Evolutionary conservation across 2,888 invertebrate genomes (phyloP).

Genomic region (Oscheius sp.): DNA sequence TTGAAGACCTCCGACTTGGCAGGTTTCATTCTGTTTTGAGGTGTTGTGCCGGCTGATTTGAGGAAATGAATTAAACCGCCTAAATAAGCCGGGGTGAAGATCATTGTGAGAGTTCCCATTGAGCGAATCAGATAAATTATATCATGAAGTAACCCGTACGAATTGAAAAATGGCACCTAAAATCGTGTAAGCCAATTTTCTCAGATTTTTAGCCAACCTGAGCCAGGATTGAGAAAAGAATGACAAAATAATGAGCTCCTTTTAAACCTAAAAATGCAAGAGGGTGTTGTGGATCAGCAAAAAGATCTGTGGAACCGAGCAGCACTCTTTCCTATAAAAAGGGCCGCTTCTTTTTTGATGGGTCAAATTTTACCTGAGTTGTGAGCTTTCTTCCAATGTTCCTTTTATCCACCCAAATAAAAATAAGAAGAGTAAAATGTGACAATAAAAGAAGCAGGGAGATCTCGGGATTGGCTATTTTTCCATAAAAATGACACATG

Average conservation of each 20-base stretch:
- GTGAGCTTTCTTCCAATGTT: neutral
- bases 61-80: constrained; percentile 36
- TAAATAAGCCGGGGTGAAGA: constrained; percentile 28
- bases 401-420: neutral
- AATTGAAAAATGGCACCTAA: constrained; percentile 23
- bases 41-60: constrained; percentile 30
- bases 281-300: constrained; percentile 5
- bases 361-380: neutral
- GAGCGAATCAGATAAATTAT: constrained; percentile 23
- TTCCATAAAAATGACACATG: constrained; percentile 3
- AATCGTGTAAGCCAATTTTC: neutral
- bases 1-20: constrained; percentile 22
- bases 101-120: constrained; percentile 17
- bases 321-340: constrained; percentile 9
- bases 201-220: constrained; percentile 9
- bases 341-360: neutral
- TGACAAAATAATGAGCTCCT: constrained; percentile 14
- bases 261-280: constrained; percentile 31
- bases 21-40: neutral
- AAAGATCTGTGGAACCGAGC: constrained; percentile 26
- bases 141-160: neutral
- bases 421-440: neutral
- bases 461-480: constrained; percentile 21
- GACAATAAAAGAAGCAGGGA: constrained; percentile 11
- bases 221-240: constrained; percentile 4